Evolutionary conservation across 2,888 invertebrate species (phyloP).

Genomic region (Caenorhabditis sinica): DNA sequence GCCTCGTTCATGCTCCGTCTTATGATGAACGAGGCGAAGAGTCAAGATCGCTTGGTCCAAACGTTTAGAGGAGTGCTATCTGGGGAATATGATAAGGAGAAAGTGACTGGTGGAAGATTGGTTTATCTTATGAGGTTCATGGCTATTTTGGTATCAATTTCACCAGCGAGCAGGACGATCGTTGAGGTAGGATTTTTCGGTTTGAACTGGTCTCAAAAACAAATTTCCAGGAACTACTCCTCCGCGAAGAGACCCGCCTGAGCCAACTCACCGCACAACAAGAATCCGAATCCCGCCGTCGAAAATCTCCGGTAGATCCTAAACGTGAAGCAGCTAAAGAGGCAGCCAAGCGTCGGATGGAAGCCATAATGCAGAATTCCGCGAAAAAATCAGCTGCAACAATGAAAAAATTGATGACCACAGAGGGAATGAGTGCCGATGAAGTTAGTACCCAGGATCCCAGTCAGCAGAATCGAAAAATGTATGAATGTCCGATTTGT

Average conservation of each 20-base stretch:
- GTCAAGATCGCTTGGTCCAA: constrained; percentile 23
- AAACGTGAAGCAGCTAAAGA: constrained; percentile 51
- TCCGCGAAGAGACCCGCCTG: constrained; percentile 5
- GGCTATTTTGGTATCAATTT: constrained; percentile 53
- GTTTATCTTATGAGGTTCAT: constrained; percentile 68
- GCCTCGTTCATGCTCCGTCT: constrained; percentile 42
- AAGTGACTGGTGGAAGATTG: constrained; percentile 61
- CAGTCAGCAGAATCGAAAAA: constrained; percentile 58
- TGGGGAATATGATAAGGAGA: constrained; percentile 45
- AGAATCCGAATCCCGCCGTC: not conserved
- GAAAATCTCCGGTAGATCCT: constrained; percentile 24
- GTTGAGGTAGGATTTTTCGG: constrained; percentile 10
- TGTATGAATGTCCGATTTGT: constrained; percentile 81
- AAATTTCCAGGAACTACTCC: constrained; percentile 23
- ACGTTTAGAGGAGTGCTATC: constrained; percentile 39
- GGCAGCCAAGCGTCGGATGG: constrained; percentile 48
- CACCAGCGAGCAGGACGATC: constrained; percentile 15
- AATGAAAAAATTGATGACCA: constrained; percentile 76
- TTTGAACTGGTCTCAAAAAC: not conserved
- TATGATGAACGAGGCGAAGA: constrained; percentile 30
- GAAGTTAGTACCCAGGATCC: constrained; percentile 76
- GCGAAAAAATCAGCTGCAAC: constrained; percentile 60
- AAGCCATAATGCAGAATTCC: constrained; percentile 44
- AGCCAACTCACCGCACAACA: not conserved
- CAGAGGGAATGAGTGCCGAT: constrained; percentile 73